These are phyloP conservation scores for Lerista edwardsae DNA, from an alignment of 2,797 vertebrate species.

Conservation along the genomic window DNA sequence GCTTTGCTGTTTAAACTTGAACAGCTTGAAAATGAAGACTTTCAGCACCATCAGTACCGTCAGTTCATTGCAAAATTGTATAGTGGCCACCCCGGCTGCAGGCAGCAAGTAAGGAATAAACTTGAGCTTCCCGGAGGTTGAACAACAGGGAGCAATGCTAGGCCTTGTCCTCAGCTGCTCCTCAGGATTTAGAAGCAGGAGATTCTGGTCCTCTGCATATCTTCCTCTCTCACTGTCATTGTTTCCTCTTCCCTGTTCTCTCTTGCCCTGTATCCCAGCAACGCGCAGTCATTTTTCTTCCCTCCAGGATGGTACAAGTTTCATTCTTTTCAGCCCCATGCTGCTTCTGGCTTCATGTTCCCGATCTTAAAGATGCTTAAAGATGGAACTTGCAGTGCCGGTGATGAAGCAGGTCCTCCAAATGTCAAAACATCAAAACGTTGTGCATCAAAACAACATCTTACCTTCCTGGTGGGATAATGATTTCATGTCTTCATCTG, in stretches of 20 bases:
- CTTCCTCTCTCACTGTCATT: background rate
- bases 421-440: too few relatives aligned
- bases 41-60: background rate
- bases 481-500: background rate
- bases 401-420: background rate
- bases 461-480: background rate
- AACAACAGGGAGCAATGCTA: background rate
- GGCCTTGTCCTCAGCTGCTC: background rate
- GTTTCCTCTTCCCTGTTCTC: background rate
- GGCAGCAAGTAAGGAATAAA: background rate
- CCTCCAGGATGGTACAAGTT: background rate
- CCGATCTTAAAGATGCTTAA: background rate
- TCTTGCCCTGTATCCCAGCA: background rate
- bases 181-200: background rate
- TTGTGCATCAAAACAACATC: background rate
- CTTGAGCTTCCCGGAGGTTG: background rate
- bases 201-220: background rate
- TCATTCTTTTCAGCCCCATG: background rate
- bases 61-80: background rate
- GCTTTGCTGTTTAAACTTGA: slow-evolving; percentile 13
- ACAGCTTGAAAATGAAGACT: background rate
- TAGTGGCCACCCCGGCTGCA: background rate
- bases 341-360: background rate
- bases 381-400: background rate
- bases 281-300: background rate